Conservation (phyloP, 2,797 vertebrate species). For the Anguilla obscura region DNA sequence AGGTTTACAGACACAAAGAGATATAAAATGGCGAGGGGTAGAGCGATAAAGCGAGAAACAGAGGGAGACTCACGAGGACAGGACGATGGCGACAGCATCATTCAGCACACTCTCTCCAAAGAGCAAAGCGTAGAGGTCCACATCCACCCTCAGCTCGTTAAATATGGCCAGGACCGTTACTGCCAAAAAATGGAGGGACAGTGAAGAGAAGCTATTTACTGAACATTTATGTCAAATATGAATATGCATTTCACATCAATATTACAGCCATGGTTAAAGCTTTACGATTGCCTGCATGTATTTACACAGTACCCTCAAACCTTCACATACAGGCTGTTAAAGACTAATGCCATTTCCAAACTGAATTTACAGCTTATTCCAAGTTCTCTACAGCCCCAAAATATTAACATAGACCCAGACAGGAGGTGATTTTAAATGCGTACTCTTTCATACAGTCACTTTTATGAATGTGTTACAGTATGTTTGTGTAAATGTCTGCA, state of each 20-base stretch:
- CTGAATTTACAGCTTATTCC: not conserved
- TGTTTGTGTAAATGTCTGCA: too few species aligned
- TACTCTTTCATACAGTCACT: not conserved
- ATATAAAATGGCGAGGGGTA: slow-evolving; percentile 50
- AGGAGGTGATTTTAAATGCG: not conserved
- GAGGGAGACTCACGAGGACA: slow-evolving; percentile 89
- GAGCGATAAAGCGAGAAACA: slow-evolving; percentile 31
- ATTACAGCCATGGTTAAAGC: not conserved
- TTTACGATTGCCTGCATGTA: not conserved
- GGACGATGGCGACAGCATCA: slow-evolving; percentile 95
- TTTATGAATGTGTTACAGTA: not conserved
- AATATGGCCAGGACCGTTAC: slow-evolving; percentile 98
- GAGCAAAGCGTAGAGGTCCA: slow-evolving; percentile 94
- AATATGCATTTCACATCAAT: not conserved
- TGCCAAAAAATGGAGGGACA: slow-evolving; percentile 52
- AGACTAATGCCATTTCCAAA: not conserved
- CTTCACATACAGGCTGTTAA: not conserved
- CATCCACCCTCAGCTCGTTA: slow-evolving; percentile 94
- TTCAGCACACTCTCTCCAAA: slow-evolving; percentile 98
- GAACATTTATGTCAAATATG: not conserved
- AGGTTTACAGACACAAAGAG: not conserved
- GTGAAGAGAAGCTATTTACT: not conserved
- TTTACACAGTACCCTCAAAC: not conserved
- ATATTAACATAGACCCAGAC: not conserved
- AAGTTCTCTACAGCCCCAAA: not conserved